A percentile compares a stretch with the other conserved stretches of the same genome.
Evolutionary conservation across 2,888 invertebrate genomes (phyloP).

Genomic region (Sycophila texana): DNA sequence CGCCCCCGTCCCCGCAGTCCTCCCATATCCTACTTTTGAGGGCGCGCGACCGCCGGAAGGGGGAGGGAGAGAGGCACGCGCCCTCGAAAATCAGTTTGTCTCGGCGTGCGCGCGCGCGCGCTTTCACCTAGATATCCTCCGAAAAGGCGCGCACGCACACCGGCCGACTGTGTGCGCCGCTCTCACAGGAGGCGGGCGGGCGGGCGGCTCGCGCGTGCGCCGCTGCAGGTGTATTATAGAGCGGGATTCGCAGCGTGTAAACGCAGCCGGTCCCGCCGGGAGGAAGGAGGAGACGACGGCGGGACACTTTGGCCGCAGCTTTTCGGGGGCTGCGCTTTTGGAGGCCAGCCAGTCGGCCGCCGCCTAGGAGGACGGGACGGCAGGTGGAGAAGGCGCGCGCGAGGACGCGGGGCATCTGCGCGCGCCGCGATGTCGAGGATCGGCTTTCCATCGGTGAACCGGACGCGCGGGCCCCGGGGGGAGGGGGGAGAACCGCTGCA

Average conservation of each 20-base stretch:
- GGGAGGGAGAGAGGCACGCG: background rate
- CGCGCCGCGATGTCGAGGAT: background rate
- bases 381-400: constrained; percentile 33
- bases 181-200: constrained; percentile 1
- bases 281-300: background rate
- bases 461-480: background rate
- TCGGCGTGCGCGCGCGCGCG: background rate
- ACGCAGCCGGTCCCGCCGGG: background rate
- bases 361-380: constrained; percentile 23
- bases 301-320: background rate
- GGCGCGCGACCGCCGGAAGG: background rate
- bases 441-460: constrained; percentile 3
- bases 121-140: constrained; percentile 50
- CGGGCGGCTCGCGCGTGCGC: background rate
- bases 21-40: constrained; percentile 38
- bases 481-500: background rate
- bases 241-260: background rate
- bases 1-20: background rate
- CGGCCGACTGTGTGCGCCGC: background rate
- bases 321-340: constrained; percentile 22
- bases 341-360: constrained; percentile 43
- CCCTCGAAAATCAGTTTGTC: constrained; percentile 33
- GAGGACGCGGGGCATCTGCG: background rate
- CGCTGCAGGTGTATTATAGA: background rate
- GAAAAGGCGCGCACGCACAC: constrained; percentile 24